Evolutionary conservation across 2,797 vertebrate species (phyloP).

Genomic region (Sebastes itinus): DNA sequence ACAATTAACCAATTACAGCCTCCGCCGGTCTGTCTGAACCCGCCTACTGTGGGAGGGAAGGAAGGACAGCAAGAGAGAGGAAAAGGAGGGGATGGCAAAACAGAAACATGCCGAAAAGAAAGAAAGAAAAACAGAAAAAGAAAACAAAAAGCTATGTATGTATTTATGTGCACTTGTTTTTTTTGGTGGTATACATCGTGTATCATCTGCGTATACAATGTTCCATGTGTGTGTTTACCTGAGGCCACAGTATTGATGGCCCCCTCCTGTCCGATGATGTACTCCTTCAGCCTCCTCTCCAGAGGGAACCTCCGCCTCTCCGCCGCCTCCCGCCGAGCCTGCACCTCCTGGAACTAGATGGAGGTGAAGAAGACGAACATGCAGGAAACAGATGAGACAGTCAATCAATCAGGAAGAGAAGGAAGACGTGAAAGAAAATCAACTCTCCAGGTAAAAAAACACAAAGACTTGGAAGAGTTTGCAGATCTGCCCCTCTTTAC

Average conservation of each 20-base stretch:
- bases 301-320: constrained; percentile 92
- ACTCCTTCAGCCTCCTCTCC: constrained; percentile 92
- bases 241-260: constrained; percentile 94
- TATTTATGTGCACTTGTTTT: background rate
- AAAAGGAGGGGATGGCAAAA: constrained; percentile 8
- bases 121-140: background rate
- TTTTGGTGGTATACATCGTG: background rate
- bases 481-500: background rate
- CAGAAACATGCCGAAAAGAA: background rate
- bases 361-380: constrained; percentile 49
- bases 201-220: background rate
- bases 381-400: constrained; percentile 19
- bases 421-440: background rate
- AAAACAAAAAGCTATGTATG: background rate
- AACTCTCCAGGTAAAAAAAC: background rate
- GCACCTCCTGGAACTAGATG: constrained; percentile 89
- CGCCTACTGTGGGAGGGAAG: constrained; percentile 69
- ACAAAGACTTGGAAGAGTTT: background rate
- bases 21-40: constrained; percentile 78
- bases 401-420: background rate
- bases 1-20: constrained; percentile 88
- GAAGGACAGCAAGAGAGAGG: constrained; percentile 44
- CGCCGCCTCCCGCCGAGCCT: constrained; percentile 86
- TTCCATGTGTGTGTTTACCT: constrained; percentile 77
- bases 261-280: constrained; percentile 96